A percentile compares a stretch with the other conserved stretches of the same genome.
Evolutionary conservation across 2,888 invertebrate genomes (phyloP).

Genomic region (Rugalucina vietnamica): DNA sequence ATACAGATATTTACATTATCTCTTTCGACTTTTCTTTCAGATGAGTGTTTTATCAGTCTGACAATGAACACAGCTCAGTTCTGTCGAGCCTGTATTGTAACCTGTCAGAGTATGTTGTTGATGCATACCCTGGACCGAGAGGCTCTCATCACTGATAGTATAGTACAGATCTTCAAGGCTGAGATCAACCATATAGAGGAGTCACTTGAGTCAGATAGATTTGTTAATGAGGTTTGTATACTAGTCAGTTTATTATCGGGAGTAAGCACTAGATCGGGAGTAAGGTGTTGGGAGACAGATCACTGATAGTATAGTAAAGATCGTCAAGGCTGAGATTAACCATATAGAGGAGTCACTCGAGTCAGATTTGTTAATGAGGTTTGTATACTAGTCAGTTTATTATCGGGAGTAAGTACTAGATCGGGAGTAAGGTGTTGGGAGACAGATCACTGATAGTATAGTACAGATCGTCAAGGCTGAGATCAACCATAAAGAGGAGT

Average conservation of each 20-base stretch:
- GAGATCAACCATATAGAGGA: slow-evolving; percentile 89
- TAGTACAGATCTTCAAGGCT: slow-evolving; percentile 90
- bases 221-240: slow-evolving; percentile 85
- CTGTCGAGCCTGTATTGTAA: slow-evolving; percentile 89
- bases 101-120: slow-evolving; percentile 91
- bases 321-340: slow-evolving; percentile 90
- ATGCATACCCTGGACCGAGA: slow-evolving; percentile 91
- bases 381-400: no score
- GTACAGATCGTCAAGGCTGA: slow-evolving; percentile 90
- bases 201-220: slow-evolving; percentile 85
- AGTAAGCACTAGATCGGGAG: no score
- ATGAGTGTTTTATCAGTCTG: slow-evolving; percentile 90
- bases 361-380: slow-evolving; percentile 85
- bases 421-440: no score
- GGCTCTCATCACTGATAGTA: slow-evolving; percentile 89
- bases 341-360: slow-evolving; percentile 87
- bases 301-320: slow-evolving; percentile 89
- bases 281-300: no score
- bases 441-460: slow-evolving; percentile 90
- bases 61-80: slow-evolving; percentile 93
- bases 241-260: no score
- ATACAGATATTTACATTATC: not conserved
- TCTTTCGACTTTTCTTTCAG: slow-evolving; percentile 78
- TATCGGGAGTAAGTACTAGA: no score
- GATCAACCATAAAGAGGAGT: slow-evolving; percentile 87